Percentiles rank a stretch among this genome's conserved stretches.
Conservation (phyloP, 1,140 invertebrate genomes). For the Lepidurus couesii region DNA sequence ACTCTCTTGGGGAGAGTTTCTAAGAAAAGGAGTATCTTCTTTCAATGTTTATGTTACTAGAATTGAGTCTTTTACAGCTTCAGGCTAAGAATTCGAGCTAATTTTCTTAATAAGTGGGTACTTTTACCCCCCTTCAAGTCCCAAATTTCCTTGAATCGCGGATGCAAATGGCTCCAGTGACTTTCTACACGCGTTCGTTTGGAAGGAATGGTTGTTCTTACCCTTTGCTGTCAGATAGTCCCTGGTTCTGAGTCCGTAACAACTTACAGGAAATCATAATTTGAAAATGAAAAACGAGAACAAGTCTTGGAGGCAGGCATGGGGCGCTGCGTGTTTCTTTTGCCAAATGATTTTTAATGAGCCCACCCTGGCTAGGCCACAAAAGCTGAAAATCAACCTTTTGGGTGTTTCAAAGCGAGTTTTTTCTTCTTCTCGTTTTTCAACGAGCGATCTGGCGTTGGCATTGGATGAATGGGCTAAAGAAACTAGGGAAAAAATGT, state of each 20-base stretch:
- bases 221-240: too few species aligned
- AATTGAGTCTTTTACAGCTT: neutral
- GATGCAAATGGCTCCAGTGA: neutral
- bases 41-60: neutral
- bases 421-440: neutral
- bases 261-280: neutral
- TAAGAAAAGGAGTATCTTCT: neutral
- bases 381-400: neutral
- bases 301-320: neutral
- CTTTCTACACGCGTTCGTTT: neutral
- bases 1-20: neutral
- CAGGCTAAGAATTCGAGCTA: neutral
- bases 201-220: too few species aligned
- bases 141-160: neutral
- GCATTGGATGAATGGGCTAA: neutral
- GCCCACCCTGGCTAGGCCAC: neutral
- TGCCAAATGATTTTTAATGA: conserved; percentile 22
- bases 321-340: neutral
- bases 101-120: neutral
- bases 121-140: neutral
- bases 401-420: neutral
- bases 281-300: neutral
- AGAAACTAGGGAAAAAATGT: neutral
- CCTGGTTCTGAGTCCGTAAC: neutral
- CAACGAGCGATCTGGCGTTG: neutral